Base-by-base conservation (phyloP, 2,113 vertebrate species). In the Urocynchramus pylzowi region DNA sequence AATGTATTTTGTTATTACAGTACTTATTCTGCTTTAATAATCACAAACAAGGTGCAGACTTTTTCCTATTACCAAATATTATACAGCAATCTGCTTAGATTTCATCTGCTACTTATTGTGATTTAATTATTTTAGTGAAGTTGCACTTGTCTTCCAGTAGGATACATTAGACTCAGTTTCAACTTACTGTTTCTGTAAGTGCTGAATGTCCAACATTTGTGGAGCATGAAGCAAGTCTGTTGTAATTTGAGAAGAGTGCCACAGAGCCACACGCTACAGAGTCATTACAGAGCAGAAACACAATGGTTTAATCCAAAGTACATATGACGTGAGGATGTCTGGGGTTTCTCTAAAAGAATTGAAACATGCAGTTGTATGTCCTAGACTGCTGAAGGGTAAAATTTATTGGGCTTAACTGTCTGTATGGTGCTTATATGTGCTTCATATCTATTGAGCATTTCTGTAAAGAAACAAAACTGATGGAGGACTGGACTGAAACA, bases 271-370 rank as follows among this genome's bases (percentile, higher is more conserved):
- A 18, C 6, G 2, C 7, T 39, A 37, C 9, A 33, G 24, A 59
- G 37, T 11, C 21, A 20, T 44, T 60, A 28, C 26, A 67, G 41
- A 69, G 33, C 39, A 65, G 50, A 45, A 59, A 28, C 19, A 75
- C 16, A 19, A 9, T 30, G 9, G 21, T 67, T 92, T 76, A n/a
- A 35, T 63, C 35, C 33, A 28, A 76, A 39, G 21, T 26, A 39
- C 33, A 26, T 13, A 10, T 0, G 1, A 20, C 0, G 3, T 35
- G 9, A 23, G 9, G 7, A 27, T 42, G 21, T 42, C 21, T 53
- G 31, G 11, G 11, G 9, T 53, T 64, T 39, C n/a, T 52, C 18
- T n/a, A 42, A n/a, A 52, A 33, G 24, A 63, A 49, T 14, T 52
- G 64, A 63, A 91, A 39, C 2, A 12, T 13, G 3, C 12, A 42